Base-by-base conservation (phyloP, 2,797 vertebrate genomes). In the Enteromius argenteus region DNA sequence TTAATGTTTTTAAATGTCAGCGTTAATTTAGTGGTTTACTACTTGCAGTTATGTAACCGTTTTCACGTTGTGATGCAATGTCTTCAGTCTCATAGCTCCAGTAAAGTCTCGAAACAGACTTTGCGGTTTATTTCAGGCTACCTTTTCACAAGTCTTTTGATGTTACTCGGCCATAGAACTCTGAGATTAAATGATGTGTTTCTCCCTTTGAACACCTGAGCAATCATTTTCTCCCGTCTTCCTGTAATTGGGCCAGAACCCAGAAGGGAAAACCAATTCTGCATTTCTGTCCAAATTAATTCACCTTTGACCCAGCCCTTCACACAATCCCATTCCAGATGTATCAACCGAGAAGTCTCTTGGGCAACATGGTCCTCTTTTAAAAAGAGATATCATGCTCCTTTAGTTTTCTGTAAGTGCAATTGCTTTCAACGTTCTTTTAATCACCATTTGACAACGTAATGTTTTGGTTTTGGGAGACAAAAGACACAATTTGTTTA, bases 261-360 rank as follows among this genome's bases (percentile, higher is more conserved):
- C 89, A 84, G 2, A 75, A 84, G 89, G 88, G 83, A 85, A 86
- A 89, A 87, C 82, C 83, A 72, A 7, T 32, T 44, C 66, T 84
- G 83, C 88, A 79, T 88, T 90, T 83, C 53, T 76, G 69, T 62
- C 56, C 80, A 80, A 86, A 79, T 71, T 32, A 81, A 79, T 87
- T 79, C 56, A 78, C 80, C 68, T 85, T 87, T 79, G 72, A 82
- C 85, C 32, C 42, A 11, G 14, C 58, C 74, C 15, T 49, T 86
- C 58, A 46, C 44, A 85, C 89, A 88, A 85, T 85, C 21, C 72
- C 86, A 88, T 91, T 91, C 83, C 86, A 86, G 87, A 84, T 74
- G 88, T 91, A 91, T 92, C 93, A 90, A 88, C 89, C 75, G 79
- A 85, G 85, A 89, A 80, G 90, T 92, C 90, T 82, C n/a, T n/a